Conservation (phyloP, 2,888 invertebrate genomes). For the Leptopterna dolabrata region DNA sequence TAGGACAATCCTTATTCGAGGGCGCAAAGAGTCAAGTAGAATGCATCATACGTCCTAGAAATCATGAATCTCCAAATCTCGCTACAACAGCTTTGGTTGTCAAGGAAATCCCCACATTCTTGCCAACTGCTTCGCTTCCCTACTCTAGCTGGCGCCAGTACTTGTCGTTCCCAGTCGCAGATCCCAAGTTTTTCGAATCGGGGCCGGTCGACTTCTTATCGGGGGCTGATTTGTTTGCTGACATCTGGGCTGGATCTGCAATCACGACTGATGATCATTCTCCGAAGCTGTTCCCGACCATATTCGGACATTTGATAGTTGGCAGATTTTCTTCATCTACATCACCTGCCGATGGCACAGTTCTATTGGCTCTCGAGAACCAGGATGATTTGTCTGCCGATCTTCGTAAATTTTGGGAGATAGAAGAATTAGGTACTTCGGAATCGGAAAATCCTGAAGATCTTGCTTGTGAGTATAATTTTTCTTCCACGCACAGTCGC, state of each 20-base stretch:
- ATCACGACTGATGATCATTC: too few species aligned
- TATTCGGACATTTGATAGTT: too few species aligned
- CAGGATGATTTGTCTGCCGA: background rate
- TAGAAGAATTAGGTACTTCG: too few species aligned
- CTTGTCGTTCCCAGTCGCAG: too few species aligned
- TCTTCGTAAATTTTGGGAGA: background rate
- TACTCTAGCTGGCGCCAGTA: background rate
- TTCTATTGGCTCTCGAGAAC: background rate
- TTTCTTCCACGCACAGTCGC: too few species aligned
- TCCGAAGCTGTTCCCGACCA: too few species aligned
- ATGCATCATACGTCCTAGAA: background rate
- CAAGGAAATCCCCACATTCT: background rate
- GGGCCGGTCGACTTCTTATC: too few species aligned
- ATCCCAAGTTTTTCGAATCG: too few species aligned
- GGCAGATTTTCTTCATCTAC: background rate
- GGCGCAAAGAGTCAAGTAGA: background rate
- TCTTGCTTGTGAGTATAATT: too few species aligned
- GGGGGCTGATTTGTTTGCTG: too few species aligned
- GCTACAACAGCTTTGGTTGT: background rate
- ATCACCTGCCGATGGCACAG: background rate
- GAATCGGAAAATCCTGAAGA: too few species aligned
- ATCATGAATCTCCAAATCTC: background rate
- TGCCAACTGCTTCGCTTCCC: background rate
- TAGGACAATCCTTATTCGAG: background rate
- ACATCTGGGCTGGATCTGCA: too few species aligned